These are phyloP conservation scores for Platichthys stellatus DNA, from an alignment of 2,113 vertebrate genomes.

Conservation along the genomic window DNA sequence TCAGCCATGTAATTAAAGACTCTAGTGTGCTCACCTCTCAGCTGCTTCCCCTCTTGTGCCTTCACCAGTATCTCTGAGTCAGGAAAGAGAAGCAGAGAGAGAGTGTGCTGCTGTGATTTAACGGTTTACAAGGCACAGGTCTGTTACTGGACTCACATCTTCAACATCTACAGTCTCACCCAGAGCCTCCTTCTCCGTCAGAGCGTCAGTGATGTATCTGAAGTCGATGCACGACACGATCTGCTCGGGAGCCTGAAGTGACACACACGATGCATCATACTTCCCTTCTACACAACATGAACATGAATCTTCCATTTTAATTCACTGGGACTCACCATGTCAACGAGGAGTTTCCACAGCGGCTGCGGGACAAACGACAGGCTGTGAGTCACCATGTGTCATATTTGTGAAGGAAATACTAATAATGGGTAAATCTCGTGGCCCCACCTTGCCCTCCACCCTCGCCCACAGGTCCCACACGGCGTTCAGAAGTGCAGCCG, in stretches of 20 bases:
- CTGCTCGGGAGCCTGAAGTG: constrained; percentile 76
- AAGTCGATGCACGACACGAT: constrained; percentile 87
- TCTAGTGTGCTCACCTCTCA: constrained; percentile 76
- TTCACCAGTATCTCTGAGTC: constrained; percentile 81
- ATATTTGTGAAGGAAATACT: neutral
- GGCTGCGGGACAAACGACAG: constrained; percentile 74
- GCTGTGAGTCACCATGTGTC: constrained; percentile 16
- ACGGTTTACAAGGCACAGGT: neutral
- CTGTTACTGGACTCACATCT: neutral
- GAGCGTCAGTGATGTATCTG: constrained; percentile 84
- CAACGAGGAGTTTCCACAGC: constrained; percentile 85
- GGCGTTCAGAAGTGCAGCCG: constrained; percentile 82
- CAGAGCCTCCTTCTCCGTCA: constrained; percentile 83
- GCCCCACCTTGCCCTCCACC: constrained; percentile 82
- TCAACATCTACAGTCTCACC: constrained; percentile 66
- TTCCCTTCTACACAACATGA: neutral
- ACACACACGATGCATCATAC: neutral
- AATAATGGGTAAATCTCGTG: neutral
- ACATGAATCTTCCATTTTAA: neutral
- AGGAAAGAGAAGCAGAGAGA: constrained; percentile 28
- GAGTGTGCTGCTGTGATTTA: neutral
- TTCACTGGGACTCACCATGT: constrained; percentile 81
- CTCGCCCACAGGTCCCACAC: constrained; percentile 88
- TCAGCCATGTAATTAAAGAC: constrained; percentile 33
- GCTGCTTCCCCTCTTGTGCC: constrained; percentile 76